These are phyloP conservation scores for Andrena bicolor DNA, from an alignment of 2,888 invertebrate genomes.

Conservation along the genomic window DNA sequence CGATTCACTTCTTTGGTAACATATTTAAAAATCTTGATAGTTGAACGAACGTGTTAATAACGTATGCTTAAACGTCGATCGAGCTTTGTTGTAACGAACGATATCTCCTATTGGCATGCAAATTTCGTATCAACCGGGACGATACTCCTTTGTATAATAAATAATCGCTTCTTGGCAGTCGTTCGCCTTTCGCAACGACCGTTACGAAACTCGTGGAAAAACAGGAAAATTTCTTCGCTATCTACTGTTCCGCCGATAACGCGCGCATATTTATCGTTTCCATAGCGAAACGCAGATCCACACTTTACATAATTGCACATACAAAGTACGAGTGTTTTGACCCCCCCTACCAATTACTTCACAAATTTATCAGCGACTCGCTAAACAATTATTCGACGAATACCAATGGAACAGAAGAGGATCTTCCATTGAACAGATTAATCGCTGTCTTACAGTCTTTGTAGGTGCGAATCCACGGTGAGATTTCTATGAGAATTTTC, in stretches of 20 bases:
- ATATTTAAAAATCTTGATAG: background rate
- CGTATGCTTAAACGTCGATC: background rate
- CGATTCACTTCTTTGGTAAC: background rate
- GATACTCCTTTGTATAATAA: constrained; percentile 20
- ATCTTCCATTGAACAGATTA: no score
- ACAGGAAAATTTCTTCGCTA: constrained; percentile 45
- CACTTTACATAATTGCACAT: constrained; percentile 35
- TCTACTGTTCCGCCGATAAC: constrained; percentile 26
- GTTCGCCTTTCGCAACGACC: constrained; percentile 33
- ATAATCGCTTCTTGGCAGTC: constrained; percentile 24
- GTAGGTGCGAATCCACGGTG: no score
- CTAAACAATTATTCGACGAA: no score
- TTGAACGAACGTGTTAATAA: background rate
- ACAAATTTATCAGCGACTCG: background rate
- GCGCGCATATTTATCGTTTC: constrained; percentile 23
- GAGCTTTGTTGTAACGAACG: background rate
- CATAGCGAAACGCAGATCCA: constrained; percentile 12
- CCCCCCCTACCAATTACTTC: background rate
- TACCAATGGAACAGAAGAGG: no score
- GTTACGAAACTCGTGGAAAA: constrained; percentile 42
- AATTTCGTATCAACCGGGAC: constrained; percentile 27
- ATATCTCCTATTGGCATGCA: constrained; percentile 19
- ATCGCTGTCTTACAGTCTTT: no score
- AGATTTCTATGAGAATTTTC: no score
- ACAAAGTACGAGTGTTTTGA: background rate